A percentile compares a stretch with the other conserved stretches of the same genome.
Evolutionary conservation across 2,797 vertebrate genomes (phyloP).

Genomic region (Eutrigla gurnardus): DNA sequence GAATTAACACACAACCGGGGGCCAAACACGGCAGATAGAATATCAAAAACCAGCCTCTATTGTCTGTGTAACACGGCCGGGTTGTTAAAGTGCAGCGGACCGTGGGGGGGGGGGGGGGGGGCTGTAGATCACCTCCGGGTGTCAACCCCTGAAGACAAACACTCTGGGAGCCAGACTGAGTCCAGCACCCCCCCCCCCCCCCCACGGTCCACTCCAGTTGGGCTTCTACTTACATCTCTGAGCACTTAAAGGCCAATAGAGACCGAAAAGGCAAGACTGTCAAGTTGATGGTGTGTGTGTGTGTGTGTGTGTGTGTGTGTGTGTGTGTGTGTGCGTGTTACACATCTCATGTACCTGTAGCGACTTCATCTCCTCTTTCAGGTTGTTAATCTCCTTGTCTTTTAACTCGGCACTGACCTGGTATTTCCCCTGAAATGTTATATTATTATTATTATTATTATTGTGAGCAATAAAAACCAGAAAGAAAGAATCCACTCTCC

Average conservation of each 20-base stretch:
- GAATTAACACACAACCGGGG: constrained; percentile 59
- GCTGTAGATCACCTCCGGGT: constrained; percentile 74
- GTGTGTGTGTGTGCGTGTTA: constrained; percentile 2
- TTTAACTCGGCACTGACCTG: constrained; percentile 90
- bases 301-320: neutral
- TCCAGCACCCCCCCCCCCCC: constrained; percentile 11
- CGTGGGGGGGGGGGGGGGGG: constrained; percentile 37
- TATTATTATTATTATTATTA: constrained; percentile 44
- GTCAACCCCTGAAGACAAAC: constrained; percentile 58
- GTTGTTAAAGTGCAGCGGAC: constrained; percentile 74
- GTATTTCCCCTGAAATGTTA: constrained; percentile 89
- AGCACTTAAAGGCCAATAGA: neutral
- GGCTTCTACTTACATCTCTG: neutral
- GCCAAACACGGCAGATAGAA: constrained; percentile 62
- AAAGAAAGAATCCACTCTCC: constrained; percentile 51
- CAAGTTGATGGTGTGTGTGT: neutral
- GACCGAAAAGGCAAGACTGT: neutral
- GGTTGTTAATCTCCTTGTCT: constrained; percentile 91
- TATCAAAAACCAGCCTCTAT: constrained; percentile 78
- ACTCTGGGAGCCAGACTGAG: constrained; percentile 32
- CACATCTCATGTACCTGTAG: constrained; percentile 87
- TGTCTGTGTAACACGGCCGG: constrained; percentile 70
- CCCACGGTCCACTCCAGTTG: constrained; percentile 24
- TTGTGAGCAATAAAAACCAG: constrained; percentile 56
- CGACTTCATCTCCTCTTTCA: constrained; percentile 92